Evolutionary conservation across 2,888 invertebrate species (phyloP).

Genomic region (Hybos culiciformis): DNA sequence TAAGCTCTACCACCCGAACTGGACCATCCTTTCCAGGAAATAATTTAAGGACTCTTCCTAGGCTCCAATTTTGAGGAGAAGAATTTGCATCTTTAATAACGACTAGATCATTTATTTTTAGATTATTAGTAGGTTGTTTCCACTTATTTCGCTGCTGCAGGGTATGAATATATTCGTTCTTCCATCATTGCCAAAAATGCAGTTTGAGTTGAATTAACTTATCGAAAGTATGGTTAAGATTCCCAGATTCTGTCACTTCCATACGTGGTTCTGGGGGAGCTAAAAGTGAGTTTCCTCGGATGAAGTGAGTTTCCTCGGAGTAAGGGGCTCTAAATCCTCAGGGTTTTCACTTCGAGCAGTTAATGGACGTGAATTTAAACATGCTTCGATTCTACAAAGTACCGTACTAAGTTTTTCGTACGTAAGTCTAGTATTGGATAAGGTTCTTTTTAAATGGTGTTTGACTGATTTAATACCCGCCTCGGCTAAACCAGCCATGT

Average conservation of each 20-base stretch:
- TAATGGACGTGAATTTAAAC: conserved; percentile 6
- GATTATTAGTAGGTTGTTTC: conserved; percentile 1
- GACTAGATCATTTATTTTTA: conserved; percentile 6
- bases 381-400: conserved; percentile 4
- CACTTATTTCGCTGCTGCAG: conserved; percentile 9
- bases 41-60: neutral
- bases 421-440: neutral
- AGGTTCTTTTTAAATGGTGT: conserved; percentile 3
- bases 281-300: neutral
- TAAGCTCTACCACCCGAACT: conserved; percentile 4
- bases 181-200: conserved; percentile 8
- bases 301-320: conserved; percentile 4
- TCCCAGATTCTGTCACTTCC: conserved; percentile 1
- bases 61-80: conserved; percentile 9
- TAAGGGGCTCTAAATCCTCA: conserved; percentile 6
- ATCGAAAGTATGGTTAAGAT: too few relatives aligned
- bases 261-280: conserved; percentile 1
- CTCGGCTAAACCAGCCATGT: too few relatives aligned
- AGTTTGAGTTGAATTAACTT: too few relatives aligned
- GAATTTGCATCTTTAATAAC: conserved; percentile 6
- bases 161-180: conserved; percentile 7
- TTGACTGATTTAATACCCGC: conserved; percentile 4
- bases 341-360: neutral
- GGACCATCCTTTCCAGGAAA: conserved; percentile 6
- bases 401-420: conserved; percentile 6